Conservation (phyloP, 2,113 vertebrate species). For the Isichthys henryi region DNA sequence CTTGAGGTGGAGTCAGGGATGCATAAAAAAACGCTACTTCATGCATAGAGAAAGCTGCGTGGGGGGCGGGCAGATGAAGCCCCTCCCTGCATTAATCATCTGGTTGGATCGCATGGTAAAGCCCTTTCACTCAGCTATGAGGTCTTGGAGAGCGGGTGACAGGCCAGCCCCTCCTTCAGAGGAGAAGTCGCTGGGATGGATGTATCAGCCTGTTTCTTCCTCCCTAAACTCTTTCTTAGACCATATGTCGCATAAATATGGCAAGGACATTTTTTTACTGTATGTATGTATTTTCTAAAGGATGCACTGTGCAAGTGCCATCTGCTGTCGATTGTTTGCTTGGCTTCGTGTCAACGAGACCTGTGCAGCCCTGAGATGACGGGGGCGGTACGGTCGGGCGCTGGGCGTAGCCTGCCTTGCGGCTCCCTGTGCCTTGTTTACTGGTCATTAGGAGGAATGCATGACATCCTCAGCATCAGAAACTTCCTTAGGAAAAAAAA, state of each 20-base stretch:
- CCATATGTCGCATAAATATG: constrained; percentile 40
- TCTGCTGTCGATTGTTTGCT: constrained; percentile 33
- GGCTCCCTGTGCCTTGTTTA: constrained; percentile 62
- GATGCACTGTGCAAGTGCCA: constrained; percentile 44
- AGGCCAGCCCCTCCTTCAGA: background rate
- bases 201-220: constrained; percentile 31
- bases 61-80: background rate
- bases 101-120: background rate
- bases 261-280: constrained; percentile 44
- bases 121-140: background rate
- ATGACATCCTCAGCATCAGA: constrained; percentile 46
- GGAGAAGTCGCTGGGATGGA: background rate
- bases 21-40: background rate
- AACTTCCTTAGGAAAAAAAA: background rate
- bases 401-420: constrained; percentile 52
- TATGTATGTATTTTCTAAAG: constrained; percentile 36
- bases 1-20: background rate
- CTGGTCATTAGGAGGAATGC: constrained; percentile 58
- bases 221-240: constrained; percentile 30
- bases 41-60: background rate
- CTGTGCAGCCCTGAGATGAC: constrained; percentile 19
- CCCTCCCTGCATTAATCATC: background rate
- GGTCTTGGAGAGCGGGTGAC: background rate
- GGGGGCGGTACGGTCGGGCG: constrained; percentile 19
- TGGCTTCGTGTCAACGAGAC: constrained; percentile 42